phyloP scores from a whole-genome alignment of 2,797 vertebrate genomes.

The Peromyscus attwateri region DNA sequence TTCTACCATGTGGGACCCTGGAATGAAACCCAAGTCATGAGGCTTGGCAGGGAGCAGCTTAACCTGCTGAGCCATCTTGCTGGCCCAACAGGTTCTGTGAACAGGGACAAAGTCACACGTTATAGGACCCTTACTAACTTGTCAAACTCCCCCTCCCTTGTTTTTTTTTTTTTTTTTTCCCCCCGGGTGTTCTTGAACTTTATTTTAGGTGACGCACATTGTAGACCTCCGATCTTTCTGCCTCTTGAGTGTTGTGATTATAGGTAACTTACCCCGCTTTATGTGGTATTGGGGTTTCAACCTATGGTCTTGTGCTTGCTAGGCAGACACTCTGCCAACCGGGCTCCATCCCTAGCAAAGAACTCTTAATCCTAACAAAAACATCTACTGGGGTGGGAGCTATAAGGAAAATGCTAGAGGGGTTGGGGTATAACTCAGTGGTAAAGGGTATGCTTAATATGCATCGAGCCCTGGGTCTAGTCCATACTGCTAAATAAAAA shows the following conservation, averaged over 20 bases:
- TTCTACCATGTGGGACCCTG: not conserved
- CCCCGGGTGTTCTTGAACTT: not conserved
- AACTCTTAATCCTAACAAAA: not conserved
- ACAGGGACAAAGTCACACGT: not conserved
- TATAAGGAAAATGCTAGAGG: not conserved
- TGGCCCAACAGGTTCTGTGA: not conserved
- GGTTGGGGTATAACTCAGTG: not conserved
- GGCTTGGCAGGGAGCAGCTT: not conserved
- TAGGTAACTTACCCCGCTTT: not conserved
- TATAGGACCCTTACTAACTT: not conserved
- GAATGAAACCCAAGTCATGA: not conserved
- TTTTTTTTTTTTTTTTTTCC: not conserved
- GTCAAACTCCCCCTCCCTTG: not conserved
- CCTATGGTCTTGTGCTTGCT: not conserved
- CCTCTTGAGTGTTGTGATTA: not conserved
- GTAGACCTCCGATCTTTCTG: not conserved
- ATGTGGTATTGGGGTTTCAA: not conserved
- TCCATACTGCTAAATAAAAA: not conserved
- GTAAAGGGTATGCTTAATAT: not conserved
- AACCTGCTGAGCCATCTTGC: not conserved
- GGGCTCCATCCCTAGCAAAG: not conserved
- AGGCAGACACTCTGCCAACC: not conserved
- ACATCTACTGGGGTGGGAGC: not conserved
- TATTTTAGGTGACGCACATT: too few species aligned
- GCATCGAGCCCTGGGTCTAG: too few species aligned